Conservation (phyloP, 2,113 vertebrate genomes). For the Pithys albifrons region DNA sequence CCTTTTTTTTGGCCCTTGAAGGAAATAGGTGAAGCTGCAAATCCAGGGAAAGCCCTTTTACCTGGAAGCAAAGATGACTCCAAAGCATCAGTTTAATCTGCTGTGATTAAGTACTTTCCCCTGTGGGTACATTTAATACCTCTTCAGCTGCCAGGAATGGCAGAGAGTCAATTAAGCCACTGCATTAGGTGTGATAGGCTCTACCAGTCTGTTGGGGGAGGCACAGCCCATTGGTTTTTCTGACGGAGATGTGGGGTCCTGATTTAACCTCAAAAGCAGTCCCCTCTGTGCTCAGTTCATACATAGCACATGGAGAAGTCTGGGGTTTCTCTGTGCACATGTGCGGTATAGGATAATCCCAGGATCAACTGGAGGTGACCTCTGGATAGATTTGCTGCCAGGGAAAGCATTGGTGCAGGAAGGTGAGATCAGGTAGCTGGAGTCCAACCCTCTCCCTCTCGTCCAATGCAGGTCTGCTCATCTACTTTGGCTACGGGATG, state of each 20-base stretch:
- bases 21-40: not conserved
- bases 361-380: not conserved
- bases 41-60: not conserved
- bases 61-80: not conserved
- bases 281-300: rapidly evolving
- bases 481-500: slow-evolving; percentile 93
- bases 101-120: not conserved
- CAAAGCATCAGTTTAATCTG: not conserved
- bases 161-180: not conserved
- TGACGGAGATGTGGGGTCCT: not conserved
- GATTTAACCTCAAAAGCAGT: not conserved
- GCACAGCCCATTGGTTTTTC: not conserved
- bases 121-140: not conserved
- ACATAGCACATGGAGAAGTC: not conserved
- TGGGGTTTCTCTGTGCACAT: not conserved
- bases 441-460: not conserved
- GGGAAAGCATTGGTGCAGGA: not conserved
- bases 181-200: not conserved
- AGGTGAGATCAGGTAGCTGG: not conserved
- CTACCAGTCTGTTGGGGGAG: not conserved
- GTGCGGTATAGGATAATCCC: slow-evolving; percentile 26
- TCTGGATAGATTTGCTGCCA: slow-evolving; percentile 9
- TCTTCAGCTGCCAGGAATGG: not conserved
- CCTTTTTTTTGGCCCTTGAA: not conserved
- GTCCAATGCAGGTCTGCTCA: slow-evolving; percentile 83